phyloP scores from a whole-genome alignment of 2,797 vertebrate species.

The Macropodus opercularis region DNA sequence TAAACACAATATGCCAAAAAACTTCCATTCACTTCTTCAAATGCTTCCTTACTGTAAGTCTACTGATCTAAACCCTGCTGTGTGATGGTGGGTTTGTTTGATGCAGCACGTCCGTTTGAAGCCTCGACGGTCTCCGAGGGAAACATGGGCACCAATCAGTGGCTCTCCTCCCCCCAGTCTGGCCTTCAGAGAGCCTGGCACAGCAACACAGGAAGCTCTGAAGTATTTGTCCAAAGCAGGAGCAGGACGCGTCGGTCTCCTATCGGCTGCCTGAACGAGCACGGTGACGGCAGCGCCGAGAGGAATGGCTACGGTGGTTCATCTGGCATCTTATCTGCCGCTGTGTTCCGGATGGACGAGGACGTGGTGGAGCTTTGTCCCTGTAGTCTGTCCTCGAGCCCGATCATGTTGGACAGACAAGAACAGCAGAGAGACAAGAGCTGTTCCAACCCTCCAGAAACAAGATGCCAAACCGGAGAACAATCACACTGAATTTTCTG shows the following conservation, averaged over 20 bases:
- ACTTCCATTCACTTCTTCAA: background rate
- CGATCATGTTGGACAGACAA: constrained; percentile 4
- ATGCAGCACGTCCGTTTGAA: constrained; percentile 18
- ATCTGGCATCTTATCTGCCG: constrained; percentile 31
- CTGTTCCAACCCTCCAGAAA: background rate
- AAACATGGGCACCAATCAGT: constrained; percentile 27
- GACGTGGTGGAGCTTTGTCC: background rate
- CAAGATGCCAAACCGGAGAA: constrained; percentile 1
- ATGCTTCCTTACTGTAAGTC: too few relatives aligned
- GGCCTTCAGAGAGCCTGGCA: constrained; percentile 29
- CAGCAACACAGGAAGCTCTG: constrained; percentile 41
- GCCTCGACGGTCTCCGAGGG: constrained; percentile 10
- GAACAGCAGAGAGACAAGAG: background rate
- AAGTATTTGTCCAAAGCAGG: constrained; percentile 38
- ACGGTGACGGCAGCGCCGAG: background rate
- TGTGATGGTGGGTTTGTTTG: constrained; percentile 1
- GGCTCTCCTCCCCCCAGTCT: background rate
- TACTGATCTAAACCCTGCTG: background rate
- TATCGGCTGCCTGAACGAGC: constrained; percentile 51
- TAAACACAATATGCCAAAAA: background rate
- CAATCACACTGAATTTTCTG: constrained; percentile 4
- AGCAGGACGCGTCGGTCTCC: constrained; percentile 22
- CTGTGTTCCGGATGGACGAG: background rate
- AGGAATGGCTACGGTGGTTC: background rate
- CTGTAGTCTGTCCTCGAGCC: background rate